Conservation (phyloP, 2,888 invertebrate species). For the Smittia aterrima region DNA sequence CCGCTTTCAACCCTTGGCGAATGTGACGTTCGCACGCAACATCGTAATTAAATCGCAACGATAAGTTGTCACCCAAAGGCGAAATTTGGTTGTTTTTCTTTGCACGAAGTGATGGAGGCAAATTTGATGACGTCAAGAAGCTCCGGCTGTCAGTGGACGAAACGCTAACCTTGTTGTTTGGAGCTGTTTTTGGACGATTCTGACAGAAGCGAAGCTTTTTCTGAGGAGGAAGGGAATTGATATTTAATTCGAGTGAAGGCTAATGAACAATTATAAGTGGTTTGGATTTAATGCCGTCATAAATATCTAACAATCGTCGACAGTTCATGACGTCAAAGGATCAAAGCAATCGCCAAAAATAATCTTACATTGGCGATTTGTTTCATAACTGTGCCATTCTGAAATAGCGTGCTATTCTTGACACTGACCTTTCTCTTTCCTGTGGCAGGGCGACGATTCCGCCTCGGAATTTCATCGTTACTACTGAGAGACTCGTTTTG, state of each 20-base stretch:
- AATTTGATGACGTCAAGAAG: slow-evolving; percentile 38
- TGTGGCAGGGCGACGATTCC: slow-evolving; percentile 27
- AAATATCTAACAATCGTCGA: no score
- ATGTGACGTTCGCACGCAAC: slow-evolving; percentile 37
- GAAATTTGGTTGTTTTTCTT: slow-evolving; percentile 38
- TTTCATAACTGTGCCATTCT: background rate
- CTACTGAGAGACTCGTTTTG: slow-evolving; percentile 35
- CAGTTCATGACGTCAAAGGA: background rate
- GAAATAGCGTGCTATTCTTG: background rate
- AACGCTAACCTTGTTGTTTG: slow-evolving; percentile 13
- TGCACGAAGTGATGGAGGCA: slow-evolving; percentile 22
- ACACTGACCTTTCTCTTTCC: slow-evolving; percentile 41
- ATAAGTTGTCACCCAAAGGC: slow-evolving; percentile 13
- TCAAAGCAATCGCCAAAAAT: background rate
- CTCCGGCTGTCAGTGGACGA: slow-evolving; percentile 4
- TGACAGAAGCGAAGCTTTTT: slow-evolving; percentile 35
- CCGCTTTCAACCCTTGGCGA: slow-evolving; percentile 33
- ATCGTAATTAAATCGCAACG: slow-evolving; percentile 32
- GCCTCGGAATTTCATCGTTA: slow-evolving; percentile 30
- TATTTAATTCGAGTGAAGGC: no score
- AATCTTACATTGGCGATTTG: background rate
- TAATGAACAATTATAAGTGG: no score
- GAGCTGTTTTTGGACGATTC: slow-evolving; percentile 38
- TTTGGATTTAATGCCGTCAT: no score
- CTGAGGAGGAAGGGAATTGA: background rate